A percentile compares a stretch with the other conserved stretches of the same genome.
Conservation (phyloP, 1,140 invertebrate species). For the Hylyphantes graminicola region DNA sequence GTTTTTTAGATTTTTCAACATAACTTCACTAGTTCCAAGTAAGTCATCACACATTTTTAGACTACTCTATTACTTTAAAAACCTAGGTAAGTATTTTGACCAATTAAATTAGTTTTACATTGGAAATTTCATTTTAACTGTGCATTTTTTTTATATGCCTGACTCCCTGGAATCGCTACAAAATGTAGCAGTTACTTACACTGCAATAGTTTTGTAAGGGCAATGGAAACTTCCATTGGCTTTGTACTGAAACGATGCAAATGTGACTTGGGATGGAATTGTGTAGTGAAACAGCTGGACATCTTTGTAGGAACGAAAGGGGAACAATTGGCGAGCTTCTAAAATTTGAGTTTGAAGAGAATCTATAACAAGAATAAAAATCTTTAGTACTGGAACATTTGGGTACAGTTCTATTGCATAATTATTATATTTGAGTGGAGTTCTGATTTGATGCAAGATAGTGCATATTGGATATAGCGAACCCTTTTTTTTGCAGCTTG, state of each 20-base stretch:
- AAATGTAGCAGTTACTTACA: slow-evolving; percentile 29
- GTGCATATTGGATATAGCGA: too few relatives aligned
- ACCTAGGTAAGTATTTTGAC: too few relatives aligned
- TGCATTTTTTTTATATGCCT: background rate
- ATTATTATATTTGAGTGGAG: too few relatives aligned
- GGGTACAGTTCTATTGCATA: background rate
- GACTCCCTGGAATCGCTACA: background rate
- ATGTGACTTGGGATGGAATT: slow-evolving; percentile 63
- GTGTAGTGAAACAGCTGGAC: slow-evolving; percentile 66
- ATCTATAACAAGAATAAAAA: slow-evolving; percentile 46
- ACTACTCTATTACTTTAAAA: too few relatives aligned
- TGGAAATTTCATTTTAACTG: too few relatives aligned
- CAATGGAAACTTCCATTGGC: slow-evolving; percentile 59
- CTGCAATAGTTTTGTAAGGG: slow-evolving; percentile 48
- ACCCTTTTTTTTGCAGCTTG: too few relatives aligned
- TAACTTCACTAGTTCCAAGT: too few relatives aligned
- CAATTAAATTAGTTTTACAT: too few relatives aligned
- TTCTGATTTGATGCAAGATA: too few relatives aligned
- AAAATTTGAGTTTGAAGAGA: slow-evolving; percentile 62
- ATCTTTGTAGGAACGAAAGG: slow-evolving; percentile 65
- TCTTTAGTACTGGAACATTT: background rate
- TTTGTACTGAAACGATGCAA: slow-evolving; percentile 60
- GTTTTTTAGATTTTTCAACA: too few relatives aligned
- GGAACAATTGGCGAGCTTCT: slow-evolving; percentile 64
- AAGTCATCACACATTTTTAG: too few relatives aligned